These are phyloP conservation scores for Ctenoplectra terminalis DNA, from an alignment of 1,140 invertebrate species.

Conservation along the genomic window DNA sequence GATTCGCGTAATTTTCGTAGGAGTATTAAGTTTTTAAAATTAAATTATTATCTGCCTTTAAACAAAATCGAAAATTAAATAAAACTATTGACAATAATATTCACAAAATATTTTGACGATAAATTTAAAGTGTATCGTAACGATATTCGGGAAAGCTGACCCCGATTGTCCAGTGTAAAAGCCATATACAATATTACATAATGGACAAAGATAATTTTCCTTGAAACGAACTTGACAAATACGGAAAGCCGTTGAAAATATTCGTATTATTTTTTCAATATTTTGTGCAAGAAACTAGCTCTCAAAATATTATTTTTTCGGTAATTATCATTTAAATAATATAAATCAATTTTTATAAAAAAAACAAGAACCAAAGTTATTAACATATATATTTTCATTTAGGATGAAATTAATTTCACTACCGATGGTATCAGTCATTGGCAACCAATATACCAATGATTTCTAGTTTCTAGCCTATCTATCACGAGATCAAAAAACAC, in stretches of 20 bases:
- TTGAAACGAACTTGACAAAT: background rate
- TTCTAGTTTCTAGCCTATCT: background rate
- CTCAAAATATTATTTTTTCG: background rate
- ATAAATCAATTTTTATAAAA: too few species aligned
- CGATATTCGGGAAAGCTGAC: slow-evolving; percentile 12
- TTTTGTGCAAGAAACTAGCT: background rate
- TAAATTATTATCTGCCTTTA: background rate
- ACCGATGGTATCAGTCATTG: background rate
- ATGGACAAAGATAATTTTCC: background rate
- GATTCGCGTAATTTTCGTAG: background rate
- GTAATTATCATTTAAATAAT: too few species aligned
- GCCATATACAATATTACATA: background rate
- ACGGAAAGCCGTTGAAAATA: background rate
- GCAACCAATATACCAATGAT: background rate
- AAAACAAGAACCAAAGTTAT: too few species aligned
- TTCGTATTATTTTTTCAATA: background rate
- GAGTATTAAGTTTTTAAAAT: background rate
- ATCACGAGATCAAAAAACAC: background rate
- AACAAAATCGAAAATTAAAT: background rate
- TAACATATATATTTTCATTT: too few species aligned
- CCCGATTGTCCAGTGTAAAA: background rate
- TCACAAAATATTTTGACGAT: background rate
- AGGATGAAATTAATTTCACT: background rate
- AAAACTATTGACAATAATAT: background rate
- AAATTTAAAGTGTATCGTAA: background rate